Percentiles rank a stretch among this genome's conserved stretches.
Conservation (phyloP, 1,140 invertebrate species). For the Oreohelix idahoensis region DNA sequence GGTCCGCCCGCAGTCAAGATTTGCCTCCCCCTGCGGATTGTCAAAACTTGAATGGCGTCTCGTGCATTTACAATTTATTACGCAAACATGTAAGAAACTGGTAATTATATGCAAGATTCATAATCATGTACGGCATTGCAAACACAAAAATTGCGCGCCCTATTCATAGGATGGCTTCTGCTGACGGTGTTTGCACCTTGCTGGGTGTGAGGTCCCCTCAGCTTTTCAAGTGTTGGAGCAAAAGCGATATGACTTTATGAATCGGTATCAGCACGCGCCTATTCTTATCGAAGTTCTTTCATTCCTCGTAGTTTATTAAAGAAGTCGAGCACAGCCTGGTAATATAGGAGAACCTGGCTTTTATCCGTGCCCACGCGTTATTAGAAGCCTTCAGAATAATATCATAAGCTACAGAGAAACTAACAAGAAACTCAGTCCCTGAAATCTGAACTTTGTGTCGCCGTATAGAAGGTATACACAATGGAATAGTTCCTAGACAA, state of each 20-base stretch:
- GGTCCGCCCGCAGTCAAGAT: neutral
- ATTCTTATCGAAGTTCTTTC: neutral
- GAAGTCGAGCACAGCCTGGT: neutral
- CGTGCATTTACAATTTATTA: neutral
- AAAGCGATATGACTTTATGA: conserved; percentile 19
- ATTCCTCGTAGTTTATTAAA: conserved; percentile 1
- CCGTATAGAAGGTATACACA: neutral
- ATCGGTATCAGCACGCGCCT: neutral
- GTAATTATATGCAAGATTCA: conserved; percentile 9
- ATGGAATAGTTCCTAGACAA: neutral
- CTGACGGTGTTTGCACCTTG: neutral
- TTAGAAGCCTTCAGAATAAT: neutral
- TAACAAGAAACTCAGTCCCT: neutral
- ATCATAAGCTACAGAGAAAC: neutral
- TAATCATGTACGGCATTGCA: neutral
- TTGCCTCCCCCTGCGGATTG: neutral
- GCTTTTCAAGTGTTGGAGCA: neutral
- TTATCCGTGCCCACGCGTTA: neutral
- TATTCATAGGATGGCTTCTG: neutral
- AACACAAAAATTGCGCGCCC: neutral
- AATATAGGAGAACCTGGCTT: neutral
- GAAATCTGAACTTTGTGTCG: neutral
- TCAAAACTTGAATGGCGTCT: neutral
- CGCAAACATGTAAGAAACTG: neutral
- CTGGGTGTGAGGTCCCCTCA: neutral